Percentiles rank a stretch among this genome's conserved stretches.
phyloP scores from a whole-genome alignment of 2,888 invertebrate species.

The Rhaphigaster nebulosa region DNA sequence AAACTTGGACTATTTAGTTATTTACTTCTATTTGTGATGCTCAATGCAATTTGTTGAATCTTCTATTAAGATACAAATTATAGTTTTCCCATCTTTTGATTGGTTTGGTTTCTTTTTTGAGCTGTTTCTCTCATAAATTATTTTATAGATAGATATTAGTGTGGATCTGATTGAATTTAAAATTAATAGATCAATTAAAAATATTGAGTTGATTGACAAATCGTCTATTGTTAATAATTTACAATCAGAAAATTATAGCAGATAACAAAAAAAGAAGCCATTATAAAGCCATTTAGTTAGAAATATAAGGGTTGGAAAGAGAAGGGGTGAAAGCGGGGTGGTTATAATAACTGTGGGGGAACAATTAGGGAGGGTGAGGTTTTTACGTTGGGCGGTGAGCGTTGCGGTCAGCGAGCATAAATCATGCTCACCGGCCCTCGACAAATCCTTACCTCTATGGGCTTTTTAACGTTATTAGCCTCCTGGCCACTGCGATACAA shows the following conservation, averaged over 20 bases:
- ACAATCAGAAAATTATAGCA: background rate
- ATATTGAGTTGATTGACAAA: no score
- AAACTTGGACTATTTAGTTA: no score
- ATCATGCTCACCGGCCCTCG: background rate
- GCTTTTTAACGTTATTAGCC: slow-evolving; percentile 29
- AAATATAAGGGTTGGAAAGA: background rate
- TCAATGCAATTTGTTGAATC: no score
- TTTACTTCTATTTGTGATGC: no score
- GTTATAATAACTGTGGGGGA: slow-evolving; percentile 29
- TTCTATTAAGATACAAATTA: no score
- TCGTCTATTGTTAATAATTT: background rate
- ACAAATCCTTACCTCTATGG: background rate
- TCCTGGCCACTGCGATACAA: background rate
- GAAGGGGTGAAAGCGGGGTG: background rate
- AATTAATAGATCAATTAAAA: no score
- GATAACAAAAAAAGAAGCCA: background rate
- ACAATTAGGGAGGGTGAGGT: slow-evolving; percentile 29
- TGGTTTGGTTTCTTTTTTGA: no score
- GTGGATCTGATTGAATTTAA: no score
- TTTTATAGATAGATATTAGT: no score
- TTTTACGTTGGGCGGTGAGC: background rate
- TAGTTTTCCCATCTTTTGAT: no score
- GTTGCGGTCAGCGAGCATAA: slow-evolving; percentile 33
- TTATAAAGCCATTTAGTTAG: slow-evolving; percentile 19
- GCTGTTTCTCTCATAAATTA: no score